Conservation (phyloP, 2,888 invertebrate species). For the Phortica magna region DNA sequence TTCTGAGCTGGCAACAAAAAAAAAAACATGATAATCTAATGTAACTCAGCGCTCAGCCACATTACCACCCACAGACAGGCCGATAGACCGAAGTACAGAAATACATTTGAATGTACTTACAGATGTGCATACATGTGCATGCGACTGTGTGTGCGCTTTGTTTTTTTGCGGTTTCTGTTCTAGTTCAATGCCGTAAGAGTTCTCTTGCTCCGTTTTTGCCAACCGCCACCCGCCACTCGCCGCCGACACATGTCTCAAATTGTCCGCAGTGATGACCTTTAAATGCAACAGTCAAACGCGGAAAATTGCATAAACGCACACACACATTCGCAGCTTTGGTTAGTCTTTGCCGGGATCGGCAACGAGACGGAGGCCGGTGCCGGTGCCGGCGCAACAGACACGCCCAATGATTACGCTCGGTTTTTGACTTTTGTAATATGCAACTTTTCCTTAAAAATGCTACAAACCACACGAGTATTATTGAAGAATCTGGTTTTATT, state of each 20-base stretch:
- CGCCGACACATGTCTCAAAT: neutral
- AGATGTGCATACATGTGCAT: neutral
- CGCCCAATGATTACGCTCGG: constrained; percentile 5
- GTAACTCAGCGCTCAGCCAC: neutral
- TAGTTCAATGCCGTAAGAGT: constrained; percentile 24
- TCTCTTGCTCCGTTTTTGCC: constrained; percentile 1
- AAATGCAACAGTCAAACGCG: constrained; percentile 7
- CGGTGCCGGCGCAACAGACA: neutral
- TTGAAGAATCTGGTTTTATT: too few species aligned
- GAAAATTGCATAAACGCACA: neutral
- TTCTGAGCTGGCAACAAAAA: neutral
- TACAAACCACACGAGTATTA: too few species aligned
- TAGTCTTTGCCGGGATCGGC: neutral
- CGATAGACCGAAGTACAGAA: neutral
- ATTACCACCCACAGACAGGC: neutral
- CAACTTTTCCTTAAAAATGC: constrained; percentile 2
- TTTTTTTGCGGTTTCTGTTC: constrained; percentile 19
- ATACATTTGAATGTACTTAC: neutral
- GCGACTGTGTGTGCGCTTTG: neutral
- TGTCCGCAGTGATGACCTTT: constrained; percentile 20
- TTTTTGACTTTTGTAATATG: constrained; percentile 7
- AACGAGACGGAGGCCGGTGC: neutral
- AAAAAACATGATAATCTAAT: neutral
- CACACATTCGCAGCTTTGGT: neutral
- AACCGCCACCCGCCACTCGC: too few species aligned